These are phyloP conservation scores for Anthrax anthrax DNA, from an alignment of 2,888 invertebrate species.

Conservation along the genomic window DNA sequence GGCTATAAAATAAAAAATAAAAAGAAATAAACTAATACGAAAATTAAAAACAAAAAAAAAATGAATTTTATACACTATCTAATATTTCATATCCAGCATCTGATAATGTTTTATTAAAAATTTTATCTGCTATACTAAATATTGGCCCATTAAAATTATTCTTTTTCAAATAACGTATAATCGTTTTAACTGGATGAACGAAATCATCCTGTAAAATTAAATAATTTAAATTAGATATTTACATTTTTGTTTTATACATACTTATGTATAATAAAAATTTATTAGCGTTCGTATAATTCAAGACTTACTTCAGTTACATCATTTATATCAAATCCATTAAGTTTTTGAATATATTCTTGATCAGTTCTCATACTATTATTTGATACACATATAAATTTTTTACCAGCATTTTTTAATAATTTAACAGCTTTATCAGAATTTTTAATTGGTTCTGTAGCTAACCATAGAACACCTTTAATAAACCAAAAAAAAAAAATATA, in stretches of 20 bases:
- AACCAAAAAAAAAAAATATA: neutral
- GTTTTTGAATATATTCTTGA: conserved; percentile 23
- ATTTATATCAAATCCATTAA: conserved; percentile 19
- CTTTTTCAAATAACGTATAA: conserved; percentile 34
- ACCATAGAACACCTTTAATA: conserved; percentile 36
- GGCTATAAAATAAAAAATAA: neutral
- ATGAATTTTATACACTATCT: conserved; percentile 20
- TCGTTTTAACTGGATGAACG: conserved; percentile 33
- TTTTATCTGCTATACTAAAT: conserved; percentile 29
- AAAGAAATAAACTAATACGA: neutral
- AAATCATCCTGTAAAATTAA: conserved; percentile 20
- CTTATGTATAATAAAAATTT: neutral
- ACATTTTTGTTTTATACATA: neutral
- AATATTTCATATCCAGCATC: conserved; percentile 32
- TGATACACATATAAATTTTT: conserved; percentile 30
- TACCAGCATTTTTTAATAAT: conserved; percentile 29
- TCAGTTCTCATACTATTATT: conserved; percentile 31
- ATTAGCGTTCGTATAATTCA: neutral
- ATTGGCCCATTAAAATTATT: conserved; percentile 33
- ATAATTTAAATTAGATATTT: neutral
- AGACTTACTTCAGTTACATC: conserved; percentile 18
- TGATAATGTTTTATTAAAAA: conserved; percentile 26
- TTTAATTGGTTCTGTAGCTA: conserved; percentile 24
- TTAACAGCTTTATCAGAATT: conserved; percentile 28
- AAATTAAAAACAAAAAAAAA: neutral